These are phyloP conservation scores for Axis porcinus DNA, from an alignment of 2,113 vertebrate species.

Conservation along the genomic window DNA sequence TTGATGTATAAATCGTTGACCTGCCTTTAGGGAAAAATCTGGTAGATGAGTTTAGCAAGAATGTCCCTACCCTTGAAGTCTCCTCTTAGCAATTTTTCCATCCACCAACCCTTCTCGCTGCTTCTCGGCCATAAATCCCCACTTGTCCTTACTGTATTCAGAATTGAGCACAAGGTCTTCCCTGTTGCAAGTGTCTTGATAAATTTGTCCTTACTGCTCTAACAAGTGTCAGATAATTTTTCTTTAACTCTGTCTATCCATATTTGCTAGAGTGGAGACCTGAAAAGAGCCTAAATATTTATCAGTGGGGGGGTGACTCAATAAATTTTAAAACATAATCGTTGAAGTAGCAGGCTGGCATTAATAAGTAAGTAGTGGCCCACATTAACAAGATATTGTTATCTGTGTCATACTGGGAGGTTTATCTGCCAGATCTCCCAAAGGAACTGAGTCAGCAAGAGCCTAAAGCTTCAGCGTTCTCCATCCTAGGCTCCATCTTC, in stretches of 20 bases:
- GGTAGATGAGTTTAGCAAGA: background rate
- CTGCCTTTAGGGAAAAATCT: background rate
- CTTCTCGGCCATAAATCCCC: background rate
- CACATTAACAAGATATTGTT: background rate
- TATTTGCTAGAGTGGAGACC: background rate
- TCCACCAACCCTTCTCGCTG: background rate
- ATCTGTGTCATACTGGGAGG: background rate
- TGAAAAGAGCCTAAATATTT: background rate
- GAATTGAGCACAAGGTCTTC: background rate
- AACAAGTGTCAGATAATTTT: background rate
- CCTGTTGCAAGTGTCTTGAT: background rate
- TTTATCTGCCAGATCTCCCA: background rate
- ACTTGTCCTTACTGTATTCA: background rate
- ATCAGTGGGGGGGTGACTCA: background rate
- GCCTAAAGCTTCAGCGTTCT: background rate
- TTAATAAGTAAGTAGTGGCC: background rate
- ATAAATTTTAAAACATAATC: background rate
- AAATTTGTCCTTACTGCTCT: background rate
- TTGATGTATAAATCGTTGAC: background rate
- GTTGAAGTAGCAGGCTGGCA: background rate
- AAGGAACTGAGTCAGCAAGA: background rate
- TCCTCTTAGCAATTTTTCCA: background rate
- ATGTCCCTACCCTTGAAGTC: background rate
- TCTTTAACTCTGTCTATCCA: background rate
- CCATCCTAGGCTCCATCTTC: background rate